These are phyloP conservation scores for Eurois occulta DNA, from an alignment of 2,888 invertebrate species.

Conservation along the genomic window DNA sequence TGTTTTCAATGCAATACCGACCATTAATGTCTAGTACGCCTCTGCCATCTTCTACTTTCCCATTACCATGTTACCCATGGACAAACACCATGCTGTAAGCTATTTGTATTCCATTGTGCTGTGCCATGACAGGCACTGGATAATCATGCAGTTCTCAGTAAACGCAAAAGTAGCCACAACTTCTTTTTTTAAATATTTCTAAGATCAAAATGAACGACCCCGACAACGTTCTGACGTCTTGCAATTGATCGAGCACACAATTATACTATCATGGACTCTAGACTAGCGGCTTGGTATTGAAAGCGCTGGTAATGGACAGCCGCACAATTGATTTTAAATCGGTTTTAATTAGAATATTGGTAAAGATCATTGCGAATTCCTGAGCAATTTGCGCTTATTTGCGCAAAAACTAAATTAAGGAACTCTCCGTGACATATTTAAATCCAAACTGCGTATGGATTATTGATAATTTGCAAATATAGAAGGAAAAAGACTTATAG, in stretches of 20 bases:
- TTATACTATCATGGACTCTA: conserved; percentile 47
- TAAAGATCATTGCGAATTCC: too few relatives aligned
- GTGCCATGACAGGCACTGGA: neutral
- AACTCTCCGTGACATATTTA: too few relatives aligned
- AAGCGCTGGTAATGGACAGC: conserved; percentile 66
- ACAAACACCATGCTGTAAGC: neutral
- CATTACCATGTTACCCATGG: neutral
- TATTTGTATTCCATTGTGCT: neutral
- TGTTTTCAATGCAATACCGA: neutral
- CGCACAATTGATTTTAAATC: conserved; percentile 74
- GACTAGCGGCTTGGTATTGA: conserved; percentile 58
- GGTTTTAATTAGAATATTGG: too few relatives aligned
- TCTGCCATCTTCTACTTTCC: too few relatives aligned
- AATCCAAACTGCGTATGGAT: too few relatives aligned
- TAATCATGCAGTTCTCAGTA: neutral
- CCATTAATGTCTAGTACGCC: too few relatives aligned
- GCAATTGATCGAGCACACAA: conserved; percentile 52
- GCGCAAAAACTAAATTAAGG: too few relatives aligned
- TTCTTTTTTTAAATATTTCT: neutral
- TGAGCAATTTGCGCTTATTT: too few relatives aligned
- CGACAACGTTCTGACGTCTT: too few relatives aligned
- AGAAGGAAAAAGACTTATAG: too few relatives aligned
- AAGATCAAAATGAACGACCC: conserved; percentile 21
- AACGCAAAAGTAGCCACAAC: neutral
- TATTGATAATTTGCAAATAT: too few relatives aligned